These are phyloP conservation scores for Muscicapa comitata DNA, from an alignment of 2,797 vertebrate species.

Conservation along the genomic window DNA sequence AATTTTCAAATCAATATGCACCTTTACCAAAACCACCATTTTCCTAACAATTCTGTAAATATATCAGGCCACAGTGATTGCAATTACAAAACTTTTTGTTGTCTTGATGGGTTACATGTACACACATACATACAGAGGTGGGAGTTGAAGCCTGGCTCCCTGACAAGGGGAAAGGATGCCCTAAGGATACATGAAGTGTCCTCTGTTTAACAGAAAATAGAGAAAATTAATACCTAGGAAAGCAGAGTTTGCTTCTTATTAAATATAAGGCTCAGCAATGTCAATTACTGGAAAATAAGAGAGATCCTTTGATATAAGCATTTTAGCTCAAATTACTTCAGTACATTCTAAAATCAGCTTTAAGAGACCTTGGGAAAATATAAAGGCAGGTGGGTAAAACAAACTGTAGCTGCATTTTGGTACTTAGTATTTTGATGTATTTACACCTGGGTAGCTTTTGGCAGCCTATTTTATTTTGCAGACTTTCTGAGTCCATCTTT, in stretches of 20 bases:
- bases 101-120: neutral
- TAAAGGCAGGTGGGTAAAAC: neutral
- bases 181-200: neutral
- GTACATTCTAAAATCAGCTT: neutral
- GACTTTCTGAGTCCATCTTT: neutral
- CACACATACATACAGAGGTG: neutral
- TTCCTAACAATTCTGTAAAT: neutral
- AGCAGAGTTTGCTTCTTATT: neutral
- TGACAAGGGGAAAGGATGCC: neutral
- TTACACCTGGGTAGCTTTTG: neutral
- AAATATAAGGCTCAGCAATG: neutral
- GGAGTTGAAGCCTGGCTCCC: neutral
- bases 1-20: neutral
- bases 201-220: neutral
- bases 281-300: neutral
- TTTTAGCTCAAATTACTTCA: neutral
- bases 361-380: neutral
- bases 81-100: neutral
- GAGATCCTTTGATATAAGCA: neutral
- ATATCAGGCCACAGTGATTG: neutral
- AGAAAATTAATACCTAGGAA: neutral
- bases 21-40: neutral
- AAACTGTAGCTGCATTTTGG: neutral
- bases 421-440: slow-evolving; percentile 1
- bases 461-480: neutral